phyloP scores from a whole-genome alignment of 2,888 invertebrate species.

The Cancer borealis region DNA sequence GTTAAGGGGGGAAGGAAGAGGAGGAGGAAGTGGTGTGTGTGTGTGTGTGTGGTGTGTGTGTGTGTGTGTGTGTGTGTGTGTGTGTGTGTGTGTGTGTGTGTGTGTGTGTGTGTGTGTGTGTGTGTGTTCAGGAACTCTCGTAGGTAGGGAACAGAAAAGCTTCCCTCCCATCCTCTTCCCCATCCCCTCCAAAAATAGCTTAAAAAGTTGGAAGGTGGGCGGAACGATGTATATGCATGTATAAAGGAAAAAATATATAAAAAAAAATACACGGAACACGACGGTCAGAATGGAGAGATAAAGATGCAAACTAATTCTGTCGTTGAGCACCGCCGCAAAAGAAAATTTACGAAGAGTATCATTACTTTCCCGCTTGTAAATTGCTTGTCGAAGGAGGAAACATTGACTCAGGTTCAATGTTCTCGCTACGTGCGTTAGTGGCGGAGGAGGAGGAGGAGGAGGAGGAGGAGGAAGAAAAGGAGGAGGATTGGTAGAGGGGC shows the following conservation, averaged over 20 bases:
- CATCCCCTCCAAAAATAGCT: not conserved
- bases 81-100: too few relatives aligned
- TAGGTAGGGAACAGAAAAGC: too few relatives aligned
- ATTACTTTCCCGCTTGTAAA: not conserved
- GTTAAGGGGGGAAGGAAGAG: too few relatives aligned
- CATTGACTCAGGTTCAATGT: slow-evolving; percentile 17
- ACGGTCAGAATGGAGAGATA: not conserved
- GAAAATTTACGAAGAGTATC: not conserved
- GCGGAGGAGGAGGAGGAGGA: not conserved
- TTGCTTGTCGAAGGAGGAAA: slow-evolving; percentile 27
- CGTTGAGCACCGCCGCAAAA: not conserved
- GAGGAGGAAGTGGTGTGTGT: too few relatives aligned
- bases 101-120: not conserved
- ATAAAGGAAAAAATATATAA: not conserved
- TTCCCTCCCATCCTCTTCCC: too few relatives aligned
- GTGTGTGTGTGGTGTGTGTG: too few relatives aligned
- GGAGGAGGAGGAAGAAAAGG: not conserved
- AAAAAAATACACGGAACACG: not conserved
- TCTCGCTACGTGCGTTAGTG: not conserved
- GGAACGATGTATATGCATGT: not conserved
- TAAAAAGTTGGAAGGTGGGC: too few relatives aligned
- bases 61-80: too few relatives aligned
- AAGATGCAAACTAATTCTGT: slow-evolving; percentile 17
- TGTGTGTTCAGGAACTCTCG: too few relatives aligned
- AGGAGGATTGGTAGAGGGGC: not conserved